Base-by-base conservation (phyloP, 2,888 invertebrate species). In the Machimus rusticus region DNA sequence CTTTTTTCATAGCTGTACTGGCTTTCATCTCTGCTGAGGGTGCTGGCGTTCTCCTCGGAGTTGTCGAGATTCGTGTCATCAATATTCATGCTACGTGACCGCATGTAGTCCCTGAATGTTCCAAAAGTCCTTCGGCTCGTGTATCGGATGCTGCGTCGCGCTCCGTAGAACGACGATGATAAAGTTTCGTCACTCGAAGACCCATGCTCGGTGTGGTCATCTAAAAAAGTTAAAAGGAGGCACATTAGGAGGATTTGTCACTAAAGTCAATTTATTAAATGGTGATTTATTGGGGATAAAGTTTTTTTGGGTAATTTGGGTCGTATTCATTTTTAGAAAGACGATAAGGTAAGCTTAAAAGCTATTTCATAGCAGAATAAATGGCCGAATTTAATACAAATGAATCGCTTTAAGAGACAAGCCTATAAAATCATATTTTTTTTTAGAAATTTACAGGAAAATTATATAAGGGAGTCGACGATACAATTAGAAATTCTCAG, bases 71-170 rank as follows among this genome's bases (percentile, higher is more conserved):
- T 90, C 1, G 66, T 34, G 90, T 92, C 91, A 88, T 92, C 91
- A 81, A 91, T 92, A 77, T 91, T 91, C 91, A 92, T 91, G 34
- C 91, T 90, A 85, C 93, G 91, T 19, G 92, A 92, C 34, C 92
- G 91, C 91, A 92, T 92, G 87, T 93, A 93, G 86, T 93, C 93
- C 78, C 91, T 90, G 87, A 92, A 93, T 51, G 92, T 92, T 43
- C 92, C 92, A n/a, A 92, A 90, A 74, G 93, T 93, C 74, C 92
- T 91, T 89, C 93, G 93, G 90, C 93, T 93, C n/a, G 92, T 93
- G 87, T 93, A 93, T 55, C 92, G 92, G 87, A 92, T 92, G 89
- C 93, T 93, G 87, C 92, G 91, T 87, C 93, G 90, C 87, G 92
- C 92, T 89, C 92, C 92, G 87, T 91, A 91, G 90, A 93, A 93